Conservation (phyloP, 2,888 invertebrate genomes). For the Leptothorax acervorum region DNA sequence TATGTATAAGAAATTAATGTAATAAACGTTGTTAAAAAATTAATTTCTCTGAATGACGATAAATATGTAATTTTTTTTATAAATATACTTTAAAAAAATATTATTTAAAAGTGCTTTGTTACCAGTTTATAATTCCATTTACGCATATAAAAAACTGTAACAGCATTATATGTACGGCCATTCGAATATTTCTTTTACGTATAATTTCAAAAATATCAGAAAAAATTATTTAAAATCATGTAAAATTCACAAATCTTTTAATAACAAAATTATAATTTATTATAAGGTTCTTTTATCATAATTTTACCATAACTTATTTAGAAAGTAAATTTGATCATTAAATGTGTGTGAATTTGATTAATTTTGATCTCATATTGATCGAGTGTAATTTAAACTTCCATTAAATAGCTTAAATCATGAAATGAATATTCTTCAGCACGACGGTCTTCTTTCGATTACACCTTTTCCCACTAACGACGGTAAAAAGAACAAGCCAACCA, state of each 20-base stretch:
- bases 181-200: neutral
- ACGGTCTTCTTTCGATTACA: conserved; percentile 12
- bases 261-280: neutral
- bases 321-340: conserved; percentile 6
- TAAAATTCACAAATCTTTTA: neutral
- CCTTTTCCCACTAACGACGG: neutral
- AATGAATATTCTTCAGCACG: conserved; percentile 28
- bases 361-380: conserved; percentile 18
- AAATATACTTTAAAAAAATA: neutral
- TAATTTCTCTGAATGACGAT: neutral
- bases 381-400: conserved; percentile 15
- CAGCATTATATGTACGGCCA: neutral
- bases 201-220: neutral
- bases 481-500: conserved; percentile 19
- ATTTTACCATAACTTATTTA: neutral
- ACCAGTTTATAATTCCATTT: neutral
- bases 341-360: neutral
- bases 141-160: neutral
- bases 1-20: neutral
- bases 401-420: conserved; percentile 31
- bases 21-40: neutral
- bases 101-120: neutral
- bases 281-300: neutral
- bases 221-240: neutral
- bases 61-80: neutral